Percentiles rank a stretch among this genome's conserved stretches.
These are phyloP conservation scores for Ephestia elutella DNA, from an alignment of 1,140 invertebrate species.

Conservation along the genomic window DNA sequence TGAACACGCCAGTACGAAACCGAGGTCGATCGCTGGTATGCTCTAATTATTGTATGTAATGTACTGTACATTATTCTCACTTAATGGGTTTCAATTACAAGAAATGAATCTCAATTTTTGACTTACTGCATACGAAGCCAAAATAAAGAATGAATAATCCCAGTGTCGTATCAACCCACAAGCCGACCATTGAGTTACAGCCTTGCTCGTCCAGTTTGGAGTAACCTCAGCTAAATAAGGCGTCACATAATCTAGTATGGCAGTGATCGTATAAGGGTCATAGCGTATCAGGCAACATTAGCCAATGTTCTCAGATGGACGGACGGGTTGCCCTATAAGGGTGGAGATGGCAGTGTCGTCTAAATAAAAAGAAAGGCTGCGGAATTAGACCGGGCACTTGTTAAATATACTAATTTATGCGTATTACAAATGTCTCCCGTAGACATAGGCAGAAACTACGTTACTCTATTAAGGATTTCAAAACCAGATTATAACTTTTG, in stretches of 20 bases:
- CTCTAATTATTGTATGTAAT: too few species aligned
- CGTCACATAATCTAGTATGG: neutral
- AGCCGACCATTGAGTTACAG: neutral
- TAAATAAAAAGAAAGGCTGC: too few species aligned
- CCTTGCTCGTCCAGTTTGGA: neutral
- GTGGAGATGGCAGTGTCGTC: neutral
- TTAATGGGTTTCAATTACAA: too few species aligned
- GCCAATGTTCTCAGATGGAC: neutral
- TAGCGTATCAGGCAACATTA: neutral
- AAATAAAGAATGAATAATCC: neutral
- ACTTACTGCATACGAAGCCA: neutral
- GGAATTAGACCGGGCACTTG: too few species aligned
- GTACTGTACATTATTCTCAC: too few species aligned
- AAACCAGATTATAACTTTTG: too few species aligned
- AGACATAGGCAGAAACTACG: too few species aligned
- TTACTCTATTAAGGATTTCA: too few species aligned
- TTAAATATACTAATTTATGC: too few species aligned
- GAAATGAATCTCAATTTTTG: neutral
- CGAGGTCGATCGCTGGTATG: too few species aligned
- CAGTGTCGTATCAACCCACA: neutral
- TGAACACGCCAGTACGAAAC: too few species aligned
- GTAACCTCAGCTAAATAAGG: conserved; percentile 3
- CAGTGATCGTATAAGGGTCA: neutral
- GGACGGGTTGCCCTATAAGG: neutral
- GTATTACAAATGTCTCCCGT: too few species aligned